Percentiles rank a stretch among this genome's conserved stretches.
phyloP scores from a whole-genome alignment of 2,888 invertebrate species.

The Andricus quercusramuli region DNA sequence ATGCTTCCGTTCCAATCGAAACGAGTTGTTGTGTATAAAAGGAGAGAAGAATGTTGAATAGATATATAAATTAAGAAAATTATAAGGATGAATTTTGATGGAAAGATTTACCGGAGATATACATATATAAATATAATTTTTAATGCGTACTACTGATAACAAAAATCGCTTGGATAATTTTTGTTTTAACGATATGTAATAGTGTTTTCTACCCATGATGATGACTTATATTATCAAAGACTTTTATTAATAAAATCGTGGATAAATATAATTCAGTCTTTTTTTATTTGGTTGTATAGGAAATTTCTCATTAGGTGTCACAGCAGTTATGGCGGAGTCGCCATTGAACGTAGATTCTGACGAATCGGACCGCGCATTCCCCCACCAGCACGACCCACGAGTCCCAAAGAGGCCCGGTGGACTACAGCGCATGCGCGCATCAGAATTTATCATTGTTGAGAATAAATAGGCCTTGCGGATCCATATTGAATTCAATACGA shows the following conservation, averaged over 20 bases:
- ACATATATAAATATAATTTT: slow-evolving; percentile 51
- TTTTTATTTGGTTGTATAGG: neutral
- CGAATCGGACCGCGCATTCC: no score
- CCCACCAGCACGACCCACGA: no score
- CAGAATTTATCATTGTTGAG: no score
- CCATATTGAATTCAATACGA: no score
- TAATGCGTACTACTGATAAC: slow-evolving; percentile 21
- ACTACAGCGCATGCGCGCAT: no score
- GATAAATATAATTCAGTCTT: neutral
- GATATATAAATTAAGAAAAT: slow-evolving; percentile 60
- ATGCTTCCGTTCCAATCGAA: slow-evolving; percentile 24
- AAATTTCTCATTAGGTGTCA: no score
- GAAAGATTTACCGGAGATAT: neutral
- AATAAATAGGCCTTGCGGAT: no score
- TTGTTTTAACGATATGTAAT: slow-evolving; percentile 70
- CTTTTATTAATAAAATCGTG: slow-evolving; percentile 71
- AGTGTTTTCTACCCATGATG: slow-evolving; percentile 73
- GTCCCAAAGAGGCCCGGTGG: no score
- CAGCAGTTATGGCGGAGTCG: no score
- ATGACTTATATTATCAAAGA: slow-evolving; percentile 64
- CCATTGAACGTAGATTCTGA: no score
- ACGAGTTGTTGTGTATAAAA: slow-evolving; percentile 44
- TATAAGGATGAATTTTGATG: neutral
- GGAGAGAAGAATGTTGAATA: slow-evolving; percentile 58
- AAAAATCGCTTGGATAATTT: slow-evolving; percentile 62